Evolutionary conservation across 2,797 vertebrate species (phyloP), one percentile per base, ranked within the genome.

Genomic region (Enteromius anoplus): DNA sequence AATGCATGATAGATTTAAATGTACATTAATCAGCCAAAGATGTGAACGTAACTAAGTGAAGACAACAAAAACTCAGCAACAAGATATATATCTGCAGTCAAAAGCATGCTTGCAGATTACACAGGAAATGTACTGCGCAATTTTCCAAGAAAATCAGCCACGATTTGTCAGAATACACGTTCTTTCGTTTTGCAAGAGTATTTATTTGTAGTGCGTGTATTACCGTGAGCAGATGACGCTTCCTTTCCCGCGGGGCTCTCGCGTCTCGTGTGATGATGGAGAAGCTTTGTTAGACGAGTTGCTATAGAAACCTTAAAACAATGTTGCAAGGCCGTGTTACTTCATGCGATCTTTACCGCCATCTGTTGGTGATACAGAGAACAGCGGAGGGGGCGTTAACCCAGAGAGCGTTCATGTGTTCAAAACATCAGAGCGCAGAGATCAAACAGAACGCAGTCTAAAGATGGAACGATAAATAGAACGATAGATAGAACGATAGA

Each of bases 291-390:
- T 88, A 84, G 65, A 68, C 11, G 12, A 42, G 88, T 90, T 91
- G 89, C 85, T 77, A 77, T 89, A 80, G 91, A 80, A 85, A 91
- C 91, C 34, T 40, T 79, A 70, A 85, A 90, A 90, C 88, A 87
- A 58, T 75, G 70, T 55, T 66, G 60, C 40, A 60, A 80, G 23
- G 51, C 66, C 15, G 37, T 3, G 37, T 23, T 75, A 58, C 34
- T 34, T 62, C 12, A 34, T 51, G 6, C 47, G 53, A 40, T 5
- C 12, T 29, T 73, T 51, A 34, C 14, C 40, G 71, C 60, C 80
- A 55, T 34, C 80, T 82, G 21, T 51, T 3, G 80, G 17, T 29
- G 23, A 14, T 37, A 21, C 19, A 2, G 14, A 3, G 15, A 82
- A 55, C 15, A 45, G 21, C 3, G 53, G 7, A n/a, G 0, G 71